These are phyloP conservation scores for Bergia puertoricense DNA, from an alignment of 92 coral and sea anemone genomes.

Conservation along the genomic window DNA sequence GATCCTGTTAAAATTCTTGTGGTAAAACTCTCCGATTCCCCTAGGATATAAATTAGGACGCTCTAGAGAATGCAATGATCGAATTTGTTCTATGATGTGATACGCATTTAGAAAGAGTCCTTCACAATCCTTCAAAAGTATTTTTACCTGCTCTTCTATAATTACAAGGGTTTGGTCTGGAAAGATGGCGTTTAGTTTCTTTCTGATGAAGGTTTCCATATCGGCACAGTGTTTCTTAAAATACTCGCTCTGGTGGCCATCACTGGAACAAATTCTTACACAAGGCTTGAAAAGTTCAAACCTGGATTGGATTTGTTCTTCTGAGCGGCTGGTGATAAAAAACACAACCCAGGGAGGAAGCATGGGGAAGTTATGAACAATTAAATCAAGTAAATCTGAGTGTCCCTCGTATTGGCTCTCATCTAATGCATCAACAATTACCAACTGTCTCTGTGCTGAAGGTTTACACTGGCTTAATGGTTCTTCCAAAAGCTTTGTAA, in stretches of 20 bases:
- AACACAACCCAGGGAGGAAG: slow-evolving; percentile 64
- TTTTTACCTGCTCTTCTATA: background rate
- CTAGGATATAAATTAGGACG: background rate
- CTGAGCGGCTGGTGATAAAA: slow-evolving; percentile 59
- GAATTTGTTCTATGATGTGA: slow-evolving; percentile 1
- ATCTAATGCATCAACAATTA: slow-evolving; percentile 62
- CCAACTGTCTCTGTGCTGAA: slow-evolving; percentile 30
- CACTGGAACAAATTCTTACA: slow-evolving; percentile 26
- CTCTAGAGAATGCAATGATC: background rate
- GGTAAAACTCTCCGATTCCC: slow-evolving; percentile 6
- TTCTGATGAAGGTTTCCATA: background rate
- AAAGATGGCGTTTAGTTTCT: background rate
- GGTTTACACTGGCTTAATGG: slow-evolving; percentile 40
- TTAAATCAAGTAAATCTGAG: slow-evolving; percentile 55
- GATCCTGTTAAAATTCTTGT: slow-evolving; percentile 29
- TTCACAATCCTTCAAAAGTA: slow-evolving; percentile 10
- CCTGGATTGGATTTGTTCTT: slow-evolving; percentile 26
- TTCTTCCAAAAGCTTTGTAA: slow-evolving; percentile 57
- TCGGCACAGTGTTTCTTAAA: slow-evolving; percentile 21
- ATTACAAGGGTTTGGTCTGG: background rate
- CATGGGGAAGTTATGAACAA: slow-evolving; percentile 25
- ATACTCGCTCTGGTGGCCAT: background rate
- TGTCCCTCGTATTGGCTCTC: slow-evolving; percentile 53
- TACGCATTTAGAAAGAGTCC: slow-evolving; percentile 18
- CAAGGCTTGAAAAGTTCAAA: slow-evolving; percentile 26